Percentiles rank a stretch among this genome's conserved stretches.
Evolutionary conservation across 1,140 invertebrate genomes (phyloP).

Genomic region (Sogatella furcifera): DNA sequence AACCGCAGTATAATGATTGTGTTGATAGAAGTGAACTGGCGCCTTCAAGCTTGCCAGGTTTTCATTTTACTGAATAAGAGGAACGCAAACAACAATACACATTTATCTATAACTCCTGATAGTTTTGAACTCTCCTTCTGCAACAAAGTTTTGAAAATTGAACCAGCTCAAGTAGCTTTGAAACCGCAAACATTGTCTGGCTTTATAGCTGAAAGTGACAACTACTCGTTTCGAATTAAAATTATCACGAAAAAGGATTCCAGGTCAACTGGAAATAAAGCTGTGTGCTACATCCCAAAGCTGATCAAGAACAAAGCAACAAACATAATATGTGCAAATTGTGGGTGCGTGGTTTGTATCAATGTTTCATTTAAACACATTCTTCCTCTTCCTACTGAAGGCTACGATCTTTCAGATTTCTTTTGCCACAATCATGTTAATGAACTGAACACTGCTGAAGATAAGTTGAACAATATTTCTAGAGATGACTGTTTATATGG

Average conservation of each 20-base stretch:
- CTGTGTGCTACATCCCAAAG: not conserved
- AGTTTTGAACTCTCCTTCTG: too few relatives aligned
- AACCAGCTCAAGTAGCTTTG: too few relatives aligned
- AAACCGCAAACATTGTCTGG: not conserved
- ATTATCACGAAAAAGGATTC: not conserved
- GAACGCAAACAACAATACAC: too few relatives aligned
- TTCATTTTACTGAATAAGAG: too few relatives aligned
- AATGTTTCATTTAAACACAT: constrained; percentile 1
- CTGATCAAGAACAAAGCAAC: not conserved
- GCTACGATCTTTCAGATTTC: constrained; percentile 3
- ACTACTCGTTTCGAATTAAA: not conserved
- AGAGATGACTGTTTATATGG: constrained; percentile 6
- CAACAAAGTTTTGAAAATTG: too few relatives aligned
- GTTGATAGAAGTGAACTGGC: too few relatives aligned
- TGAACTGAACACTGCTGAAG: not conserved
- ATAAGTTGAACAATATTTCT: not conserved
- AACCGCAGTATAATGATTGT: not conserved
- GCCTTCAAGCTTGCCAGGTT: too few relatives aligned
- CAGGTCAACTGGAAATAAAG: not conserved
- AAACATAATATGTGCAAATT: not conserved
- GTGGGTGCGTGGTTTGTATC: constrained; percentile 3
- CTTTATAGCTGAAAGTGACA: not conserved
- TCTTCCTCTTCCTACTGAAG: constrained; percentile 9
- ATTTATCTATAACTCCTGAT: too few relatives aligned
- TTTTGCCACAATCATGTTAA: constrained; percentile 9